A percentile compares a stretch with the other conserved stretches of the same genome.
Evolutionary conservation across 2,797 vertebrate genomes (phyloP).

Genomic region (Peromyscus attwateri): DNA sequence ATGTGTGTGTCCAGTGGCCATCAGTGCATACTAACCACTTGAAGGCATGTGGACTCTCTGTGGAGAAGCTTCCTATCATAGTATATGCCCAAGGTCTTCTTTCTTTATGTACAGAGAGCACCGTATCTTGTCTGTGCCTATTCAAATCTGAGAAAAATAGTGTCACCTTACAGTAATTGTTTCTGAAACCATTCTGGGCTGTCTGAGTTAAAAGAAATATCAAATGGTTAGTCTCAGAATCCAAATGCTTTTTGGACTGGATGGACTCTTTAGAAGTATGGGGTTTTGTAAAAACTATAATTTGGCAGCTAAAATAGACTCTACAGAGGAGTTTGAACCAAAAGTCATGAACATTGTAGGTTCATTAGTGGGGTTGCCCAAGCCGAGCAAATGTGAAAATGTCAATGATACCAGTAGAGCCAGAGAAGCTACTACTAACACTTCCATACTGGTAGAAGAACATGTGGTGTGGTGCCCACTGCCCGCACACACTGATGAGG

Average conservation of each 20-base stretch:
- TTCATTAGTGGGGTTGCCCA: background rate
- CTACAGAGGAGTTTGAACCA: background rate
- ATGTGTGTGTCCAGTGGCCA: background rate
- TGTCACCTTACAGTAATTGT: background rate
- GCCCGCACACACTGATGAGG: accelerated
- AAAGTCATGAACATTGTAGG: background rate
- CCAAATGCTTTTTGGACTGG: slow-evolving; percentile 29
- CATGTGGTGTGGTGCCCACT: background rate
- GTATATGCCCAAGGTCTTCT: background rate
- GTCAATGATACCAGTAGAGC: background rate
- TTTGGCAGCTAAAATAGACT: background rate
- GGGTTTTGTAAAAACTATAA: background rate
- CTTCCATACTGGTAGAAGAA: background rate
- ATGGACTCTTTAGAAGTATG: background rate
- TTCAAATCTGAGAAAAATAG: slow-evolving; percentile 10
- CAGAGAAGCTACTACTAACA: background rate
- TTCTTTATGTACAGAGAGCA: background rate
- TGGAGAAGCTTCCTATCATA: background rate
- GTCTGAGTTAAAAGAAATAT: background rate
- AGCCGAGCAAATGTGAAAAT: background rate
- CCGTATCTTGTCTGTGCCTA: background rate
- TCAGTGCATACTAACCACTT: background rate
- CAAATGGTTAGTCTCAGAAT: slow-evolving; percentile 17
- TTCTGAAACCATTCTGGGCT: slow-evolving; percentile 52
- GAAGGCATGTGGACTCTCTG: background rate